These are phyloP conservation scores for Perca flavescens DNA, from an alignment of 2,113 vertebrate genomes.

Conservation along the genomic window DNA sequence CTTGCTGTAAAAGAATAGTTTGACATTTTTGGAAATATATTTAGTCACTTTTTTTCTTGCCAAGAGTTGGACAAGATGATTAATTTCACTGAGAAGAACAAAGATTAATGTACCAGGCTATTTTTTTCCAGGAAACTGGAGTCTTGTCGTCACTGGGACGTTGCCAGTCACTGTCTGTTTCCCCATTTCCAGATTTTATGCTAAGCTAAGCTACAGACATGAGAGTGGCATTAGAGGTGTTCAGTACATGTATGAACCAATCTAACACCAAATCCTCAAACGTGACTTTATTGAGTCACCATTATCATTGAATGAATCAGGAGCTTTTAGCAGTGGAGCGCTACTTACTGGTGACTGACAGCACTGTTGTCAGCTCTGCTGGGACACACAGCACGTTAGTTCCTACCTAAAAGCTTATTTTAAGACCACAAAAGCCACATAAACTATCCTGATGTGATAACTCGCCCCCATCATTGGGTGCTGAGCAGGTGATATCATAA, in stretches of 20 bases:
- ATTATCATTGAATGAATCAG: not conserved
- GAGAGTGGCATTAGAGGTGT: not conserved
- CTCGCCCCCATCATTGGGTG: not conserved
- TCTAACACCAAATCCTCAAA: not conserved
- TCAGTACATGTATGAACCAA: not conserved
- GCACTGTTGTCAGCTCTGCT: not conserved
- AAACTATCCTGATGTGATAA: not conserved
- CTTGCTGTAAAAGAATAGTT: not conserved
- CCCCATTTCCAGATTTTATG: not conserved
- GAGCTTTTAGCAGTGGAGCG: not conserved
- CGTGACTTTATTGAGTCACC: not conserved
- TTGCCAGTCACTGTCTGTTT: not conserved
- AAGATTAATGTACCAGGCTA: not conserved
- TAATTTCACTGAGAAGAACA: not conserved
- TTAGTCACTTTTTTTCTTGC: not conserved
- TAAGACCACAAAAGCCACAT: not conserved
- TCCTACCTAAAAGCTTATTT: not conserved
- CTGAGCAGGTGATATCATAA: not conserved
- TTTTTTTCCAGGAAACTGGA: not conserved
- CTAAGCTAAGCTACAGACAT: not conserved
- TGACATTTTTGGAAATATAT: not conserved
- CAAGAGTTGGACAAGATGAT: not conserved
- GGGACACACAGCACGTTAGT: not conserved
- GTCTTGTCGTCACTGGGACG: not conserved
- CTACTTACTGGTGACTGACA: conserved; percentile 1